A percentile compares a stretch with the other conserved stretches of the same genome.
Evolutionary conservation across 2,888 invertebrate genomes (phyloP).

Genomic region (Eupithecia abbreviata): DNA sequence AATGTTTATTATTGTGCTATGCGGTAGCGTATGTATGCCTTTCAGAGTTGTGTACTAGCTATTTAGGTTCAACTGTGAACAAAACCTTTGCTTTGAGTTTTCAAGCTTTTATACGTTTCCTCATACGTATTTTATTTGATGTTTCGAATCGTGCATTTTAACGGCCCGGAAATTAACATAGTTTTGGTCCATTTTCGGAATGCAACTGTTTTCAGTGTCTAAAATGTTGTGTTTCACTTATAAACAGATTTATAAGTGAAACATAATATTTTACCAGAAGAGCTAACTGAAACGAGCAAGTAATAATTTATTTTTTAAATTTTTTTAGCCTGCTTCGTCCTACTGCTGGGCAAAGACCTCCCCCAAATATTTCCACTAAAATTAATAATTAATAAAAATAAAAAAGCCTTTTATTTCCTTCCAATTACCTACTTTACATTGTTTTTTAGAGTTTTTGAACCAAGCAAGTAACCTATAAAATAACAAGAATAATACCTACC

Average conservation of each 20-base stretch:
- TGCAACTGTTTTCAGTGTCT: not conserved
- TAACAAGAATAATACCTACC: not conserved
- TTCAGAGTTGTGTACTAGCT: constrained; percentile 3
- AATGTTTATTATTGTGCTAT: too few relatives aligned
- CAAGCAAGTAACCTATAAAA: not conserved
- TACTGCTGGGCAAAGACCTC: too few relatives aligned
- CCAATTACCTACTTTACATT: too few relatives aligned
- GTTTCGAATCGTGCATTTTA: constrained; percentile 29
- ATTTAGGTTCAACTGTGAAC: not conserved
- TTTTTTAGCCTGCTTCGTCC: too few relatives aligned
- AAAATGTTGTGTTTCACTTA: not conserved
- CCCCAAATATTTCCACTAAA: too few relatives aligned
- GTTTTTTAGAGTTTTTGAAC: too few relatives aligned
- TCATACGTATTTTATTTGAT: constrained; percentile 19
- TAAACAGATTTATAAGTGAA: not conserved
- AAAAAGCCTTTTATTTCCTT: too few relatives aligned
- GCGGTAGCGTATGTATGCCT: too few relatives aligned
- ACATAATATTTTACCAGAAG: not conserved
- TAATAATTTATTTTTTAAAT: too few relatives aligned
- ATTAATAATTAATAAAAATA: too few relatives aligned
- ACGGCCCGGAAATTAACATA: constrained; percentile 23
- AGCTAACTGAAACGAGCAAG: not conserved
- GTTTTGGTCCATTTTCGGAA: not conserved
- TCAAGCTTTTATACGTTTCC: constrained; percentile 13
- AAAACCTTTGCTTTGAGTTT: constrained; percentile 27